A percentile compares a stretch with the other conserved stretches of the same genome.
Conservation (phyloP, 2,113 vertebrate genomes). For the Catharus fuscescens region DNA sequence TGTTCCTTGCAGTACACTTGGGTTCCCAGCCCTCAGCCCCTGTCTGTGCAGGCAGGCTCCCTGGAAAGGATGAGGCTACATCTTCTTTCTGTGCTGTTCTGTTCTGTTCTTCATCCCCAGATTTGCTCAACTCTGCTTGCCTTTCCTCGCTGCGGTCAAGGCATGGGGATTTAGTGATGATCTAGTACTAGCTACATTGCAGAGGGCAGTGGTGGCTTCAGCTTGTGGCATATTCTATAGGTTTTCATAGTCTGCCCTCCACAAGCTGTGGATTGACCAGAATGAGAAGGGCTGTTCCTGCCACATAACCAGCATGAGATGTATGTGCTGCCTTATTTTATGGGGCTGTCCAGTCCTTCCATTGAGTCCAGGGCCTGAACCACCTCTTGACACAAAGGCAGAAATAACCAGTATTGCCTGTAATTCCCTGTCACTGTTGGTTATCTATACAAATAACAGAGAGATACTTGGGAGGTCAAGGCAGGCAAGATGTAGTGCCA, state of each 20-base stretch:
- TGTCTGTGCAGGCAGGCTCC: not conserved
- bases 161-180: rapidly evolving
- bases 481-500: not conserved
- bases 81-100: not conserved
- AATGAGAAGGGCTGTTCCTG: not conserved
- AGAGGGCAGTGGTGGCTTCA: not conserved
- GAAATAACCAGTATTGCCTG: not conserved
- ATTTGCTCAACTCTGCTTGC: rapidly evolving
- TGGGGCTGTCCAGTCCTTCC: not conserved
- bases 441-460: not conserved
- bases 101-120: not conserved
- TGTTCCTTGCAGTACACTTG: rapidly evolving
- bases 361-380: not conserved
- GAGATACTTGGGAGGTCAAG: not conserved
- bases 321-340: not conserved
- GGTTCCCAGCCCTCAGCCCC: not conserved
- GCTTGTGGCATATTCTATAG: not conserved
- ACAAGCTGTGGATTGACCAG: not conserved
- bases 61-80: not conserved
- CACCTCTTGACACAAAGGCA: not conserved
- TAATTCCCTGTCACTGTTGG: not conserved
- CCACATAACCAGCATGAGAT: rapidly evolving
- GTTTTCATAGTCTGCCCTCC: not conserved
- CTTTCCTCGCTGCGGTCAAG: rapidly evolving
- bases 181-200: not conserved